phyloP scores from a whole-genome alignment of 2,888 invertebrate genomes.

The Tubulanus polymorphus region DNA sequence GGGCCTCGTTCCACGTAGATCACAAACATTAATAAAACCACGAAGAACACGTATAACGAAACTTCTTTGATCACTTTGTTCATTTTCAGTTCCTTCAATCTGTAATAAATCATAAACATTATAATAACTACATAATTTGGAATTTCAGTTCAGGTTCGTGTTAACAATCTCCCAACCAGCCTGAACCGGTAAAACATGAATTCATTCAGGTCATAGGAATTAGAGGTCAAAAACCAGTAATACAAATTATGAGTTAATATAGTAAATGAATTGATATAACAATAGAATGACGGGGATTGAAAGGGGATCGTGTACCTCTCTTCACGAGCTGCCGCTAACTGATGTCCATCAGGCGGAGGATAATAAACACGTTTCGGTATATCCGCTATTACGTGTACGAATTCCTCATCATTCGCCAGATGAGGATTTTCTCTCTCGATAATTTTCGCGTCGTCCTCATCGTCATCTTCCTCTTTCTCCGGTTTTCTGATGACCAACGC shows the following conservation, averaged over 20 bases:
- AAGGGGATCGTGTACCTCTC: conserved; percentile 16
- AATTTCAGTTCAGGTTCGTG: no score
- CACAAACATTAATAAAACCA: conserved; percentile 27
- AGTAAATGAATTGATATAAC: not conserved
- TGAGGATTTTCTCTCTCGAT: not conserved
- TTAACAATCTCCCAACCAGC: not conserved
- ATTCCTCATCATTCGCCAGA: conserved; percentile 24
- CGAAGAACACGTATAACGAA: conserved; percentile 27
- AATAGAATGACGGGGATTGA: not conserved
- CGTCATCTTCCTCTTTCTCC: conserved; percentile 23
- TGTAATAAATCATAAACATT: conserved; percentile 11
- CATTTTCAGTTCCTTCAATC: conserved; percentile 30
- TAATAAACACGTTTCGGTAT: conserved; percentile 12
- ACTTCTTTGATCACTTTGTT: conserved; percentile 27
- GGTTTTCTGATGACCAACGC: conserved; percentile 30
- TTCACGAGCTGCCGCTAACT: conserved; percentile 22
- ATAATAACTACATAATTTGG: not conserved
- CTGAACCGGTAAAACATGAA: no score
- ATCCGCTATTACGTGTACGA: conserved; percentile 25
- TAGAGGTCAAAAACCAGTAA: not conserved
- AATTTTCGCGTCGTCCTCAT: conserved; percentile 3
- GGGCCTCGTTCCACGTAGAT: conserved; percentile 29
- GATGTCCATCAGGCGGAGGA: conserved; percentile 24
- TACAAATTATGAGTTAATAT: not conserved
- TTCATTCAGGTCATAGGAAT: not conserved